Conservation (phyloP, 2,888 invertebrate species). For the Thyatira batis region DNA sequence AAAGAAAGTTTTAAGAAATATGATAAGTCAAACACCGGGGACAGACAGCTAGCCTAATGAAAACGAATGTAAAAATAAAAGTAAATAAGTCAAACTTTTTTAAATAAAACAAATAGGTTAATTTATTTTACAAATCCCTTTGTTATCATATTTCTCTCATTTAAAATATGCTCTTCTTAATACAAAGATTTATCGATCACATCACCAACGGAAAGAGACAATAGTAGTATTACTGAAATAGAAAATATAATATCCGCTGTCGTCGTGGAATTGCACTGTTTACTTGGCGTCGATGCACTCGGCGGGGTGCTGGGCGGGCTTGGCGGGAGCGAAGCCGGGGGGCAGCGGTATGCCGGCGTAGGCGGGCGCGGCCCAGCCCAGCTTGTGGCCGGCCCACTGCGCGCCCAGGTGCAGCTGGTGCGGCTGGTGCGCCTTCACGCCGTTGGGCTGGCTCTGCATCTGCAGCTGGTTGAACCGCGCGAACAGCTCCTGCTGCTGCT, state of each 20-base stretch:
- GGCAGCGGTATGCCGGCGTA: conserved; percentile 65
- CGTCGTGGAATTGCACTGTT: conserved; percentile 16
- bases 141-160: conserved; percentile 82
- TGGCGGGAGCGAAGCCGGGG: conserved; percentile 75
- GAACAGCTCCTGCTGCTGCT: conserved; percentile 68
- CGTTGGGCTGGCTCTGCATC: conserved; percentile 15
- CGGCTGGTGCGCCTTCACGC: conserved; percentile 15
- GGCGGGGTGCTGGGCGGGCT: conserved; percentile 62
- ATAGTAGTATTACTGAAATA: conserved; percentile 53
- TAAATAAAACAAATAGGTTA: conserved; percentile 82
- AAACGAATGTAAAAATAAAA: conserved; percentile 34
- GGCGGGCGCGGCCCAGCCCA: conserved; percentile 38
- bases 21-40: conserved; percentile 49
- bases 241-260: conserved; percentile 56
- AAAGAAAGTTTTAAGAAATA: conserved; percentile 57
- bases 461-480: conserved; percentile 67
- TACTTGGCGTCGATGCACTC: conserved; percentile 82
- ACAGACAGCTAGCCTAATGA: conserved; percentile 30
- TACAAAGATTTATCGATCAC: conserved; percentile 81
- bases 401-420: conserved; percentile 17
- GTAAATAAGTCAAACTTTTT: conserved; percentile 57
- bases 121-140: conserved; percentile 82
- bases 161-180: conserved; percentile 79
- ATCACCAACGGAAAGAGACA: conserved; percentile 69
- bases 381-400: conserved; percentile 30